These are phyloP conservation scores for Clostera curtula DNA, from an alignment of 2,888 invertebrate species.

Conservation along the genomic window DNA sequence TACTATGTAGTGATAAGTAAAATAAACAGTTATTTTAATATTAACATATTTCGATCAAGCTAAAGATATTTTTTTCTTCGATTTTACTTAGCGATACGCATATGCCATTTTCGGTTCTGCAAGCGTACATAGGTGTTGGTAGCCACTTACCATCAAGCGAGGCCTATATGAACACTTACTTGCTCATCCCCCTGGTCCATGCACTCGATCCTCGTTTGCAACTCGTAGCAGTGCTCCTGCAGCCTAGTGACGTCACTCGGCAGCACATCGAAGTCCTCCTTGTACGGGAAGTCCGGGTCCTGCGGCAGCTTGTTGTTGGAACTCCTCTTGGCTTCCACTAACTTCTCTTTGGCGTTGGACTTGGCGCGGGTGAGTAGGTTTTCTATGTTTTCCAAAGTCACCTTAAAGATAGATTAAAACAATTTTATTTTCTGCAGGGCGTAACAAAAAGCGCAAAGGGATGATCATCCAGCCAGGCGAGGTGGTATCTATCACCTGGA, in stretches of 20 bases:
- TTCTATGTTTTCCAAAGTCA: constrained; percentile 49
- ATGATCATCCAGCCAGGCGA: too few species aligned
- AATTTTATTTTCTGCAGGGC: neutral
- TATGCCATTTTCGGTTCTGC: too few species aligned
- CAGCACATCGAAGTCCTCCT: constrained; percentile 65
- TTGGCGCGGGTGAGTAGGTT: constrained; percentile 36
- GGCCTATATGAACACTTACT: too few species aligned
- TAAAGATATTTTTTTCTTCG: too few species aligned
- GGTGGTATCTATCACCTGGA: too few species aligned
- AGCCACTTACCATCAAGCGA: too few species aligned
- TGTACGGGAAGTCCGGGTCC: constrained; percentile 72
- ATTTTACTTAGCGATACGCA: too few species aligned
- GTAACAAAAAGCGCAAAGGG: neutral
- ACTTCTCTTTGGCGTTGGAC: constrained; percentile 62
- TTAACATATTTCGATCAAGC: too few species aligned
- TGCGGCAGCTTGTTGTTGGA: constrained; percentile 74
- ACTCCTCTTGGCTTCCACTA: constrained; percentile 66
- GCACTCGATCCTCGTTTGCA: constrained; percentile 79
- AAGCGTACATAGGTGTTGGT: too few species aligned
- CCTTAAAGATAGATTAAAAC: constrained; percentile 22
- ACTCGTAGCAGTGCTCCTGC: constrained; percentile 65
- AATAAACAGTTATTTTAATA: too few species aligned
- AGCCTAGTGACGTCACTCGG: constrained; percentile 70
- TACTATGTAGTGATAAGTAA: too few species aligned
- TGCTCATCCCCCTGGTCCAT: constrained; percentile 74